Evolutionary conservation across 1,140 invertebrate genomes (phyloP).

Genomic region (Pseudomyrmex cubaensis): DNA sequence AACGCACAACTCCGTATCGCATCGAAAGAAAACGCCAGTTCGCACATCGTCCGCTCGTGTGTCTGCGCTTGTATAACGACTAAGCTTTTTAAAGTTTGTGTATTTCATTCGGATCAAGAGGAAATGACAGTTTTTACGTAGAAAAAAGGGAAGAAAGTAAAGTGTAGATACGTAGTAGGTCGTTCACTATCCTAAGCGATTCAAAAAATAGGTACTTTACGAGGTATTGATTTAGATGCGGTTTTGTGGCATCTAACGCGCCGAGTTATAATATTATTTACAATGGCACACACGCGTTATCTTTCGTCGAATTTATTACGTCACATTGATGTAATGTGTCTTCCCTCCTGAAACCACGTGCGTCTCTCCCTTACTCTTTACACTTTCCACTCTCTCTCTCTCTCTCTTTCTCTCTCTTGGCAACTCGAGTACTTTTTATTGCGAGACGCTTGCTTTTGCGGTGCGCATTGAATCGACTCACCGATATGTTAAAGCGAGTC

Average conservation of each 20-base stretch:
- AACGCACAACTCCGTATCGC: not conserved
- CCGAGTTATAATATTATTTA: slow-evolving; percentile 46
- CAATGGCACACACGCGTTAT: slow-evolving; percentile 48
- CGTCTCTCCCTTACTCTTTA: not conserved
- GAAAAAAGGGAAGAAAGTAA: slow-evolving; percentile 50
- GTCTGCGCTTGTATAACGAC: not conserved
- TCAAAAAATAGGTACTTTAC: slow-evolving; percentile 56
- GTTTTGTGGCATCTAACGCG: not conserved
- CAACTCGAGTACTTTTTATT: too few relatives aligned
- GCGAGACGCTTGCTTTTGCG: too few relatives aligned
- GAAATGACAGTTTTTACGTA: slow-evolving; percentile 5
- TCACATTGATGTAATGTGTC: slow-evolving; percentile 33
- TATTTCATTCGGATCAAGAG: slow-evolving; percentile 8
- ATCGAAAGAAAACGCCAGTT: not conserved
- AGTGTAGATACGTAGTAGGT: slow-evolving; percentile 7
- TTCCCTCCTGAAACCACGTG: not conserved
- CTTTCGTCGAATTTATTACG: slow-evolving; percentile 43
- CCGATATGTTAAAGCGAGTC: too few relatives aligned
- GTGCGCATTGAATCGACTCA: too few relatives aligned
- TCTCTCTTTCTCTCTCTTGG: too few relatives aligned
- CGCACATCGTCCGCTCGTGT: not conserved
- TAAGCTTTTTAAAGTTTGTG: slow-evolving; percentile 6
- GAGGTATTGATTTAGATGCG: slow-evolving; percentile 56
- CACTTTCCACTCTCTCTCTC: too few relatives aligned
- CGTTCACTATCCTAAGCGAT: slow-evolving; percentile 47